Conservation (phyloP, 1,140 invertebrate species). For the Aporrectodea caliginosa region DNA sequence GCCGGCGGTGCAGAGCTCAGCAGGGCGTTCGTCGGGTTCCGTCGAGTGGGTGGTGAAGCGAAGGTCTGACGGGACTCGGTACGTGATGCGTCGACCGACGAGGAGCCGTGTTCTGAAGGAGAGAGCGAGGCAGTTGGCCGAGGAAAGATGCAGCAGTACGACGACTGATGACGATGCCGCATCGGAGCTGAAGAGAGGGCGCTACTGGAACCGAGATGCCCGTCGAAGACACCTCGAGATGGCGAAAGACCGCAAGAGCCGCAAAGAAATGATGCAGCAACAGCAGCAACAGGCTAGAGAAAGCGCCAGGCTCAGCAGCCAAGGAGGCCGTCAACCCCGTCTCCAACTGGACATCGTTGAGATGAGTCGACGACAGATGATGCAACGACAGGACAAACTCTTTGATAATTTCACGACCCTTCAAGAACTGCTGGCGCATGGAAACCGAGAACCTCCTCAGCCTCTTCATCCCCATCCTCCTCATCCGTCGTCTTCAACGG, state of each 20-base stretch:
- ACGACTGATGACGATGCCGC: slow-evolving; percentile 74
- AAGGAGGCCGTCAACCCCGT: too few species aligned
- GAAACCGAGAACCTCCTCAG: too few species aligned
- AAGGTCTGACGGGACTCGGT: slow-evolving; percentile 71
- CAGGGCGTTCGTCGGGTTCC: slow-evolving; percentile 31
- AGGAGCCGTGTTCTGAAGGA: slow-evolving; percentile 68
- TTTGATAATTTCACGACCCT: too few species aligned
- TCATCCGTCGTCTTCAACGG: too few species aligned
- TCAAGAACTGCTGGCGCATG: too few species aligned
- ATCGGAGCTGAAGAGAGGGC: slow-evolving; percentile 75
- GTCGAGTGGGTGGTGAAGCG: slow-evolving; percentile 79
- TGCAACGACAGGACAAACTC: too few species aligned
- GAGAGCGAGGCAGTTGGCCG: slow-evolving; percentile 65
- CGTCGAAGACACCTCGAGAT: slow-evolving; percentile 70
- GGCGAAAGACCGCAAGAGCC: slow-evolving; percentile 62
- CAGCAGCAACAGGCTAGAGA: too few species aligned
- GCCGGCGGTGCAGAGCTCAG: neutral
- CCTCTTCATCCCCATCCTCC: too few species aligned
- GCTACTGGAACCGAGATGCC: slow-evolving; percentile 77
- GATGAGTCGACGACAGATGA: too few species aligned
- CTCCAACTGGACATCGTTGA: too few species aligned
- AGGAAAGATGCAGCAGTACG: slow-evolving; percentile 69
- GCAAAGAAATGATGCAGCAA: slow-evolving; percentile 48
- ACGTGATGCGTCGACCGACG: slow-evolving; percentile 70
- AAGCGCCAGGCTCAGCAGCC: too few species aligned